Evolutionary conservation across 2,113 vertebrate genomes (phyloP).

Genomic region (Sturnira hondurensis): DNA sequence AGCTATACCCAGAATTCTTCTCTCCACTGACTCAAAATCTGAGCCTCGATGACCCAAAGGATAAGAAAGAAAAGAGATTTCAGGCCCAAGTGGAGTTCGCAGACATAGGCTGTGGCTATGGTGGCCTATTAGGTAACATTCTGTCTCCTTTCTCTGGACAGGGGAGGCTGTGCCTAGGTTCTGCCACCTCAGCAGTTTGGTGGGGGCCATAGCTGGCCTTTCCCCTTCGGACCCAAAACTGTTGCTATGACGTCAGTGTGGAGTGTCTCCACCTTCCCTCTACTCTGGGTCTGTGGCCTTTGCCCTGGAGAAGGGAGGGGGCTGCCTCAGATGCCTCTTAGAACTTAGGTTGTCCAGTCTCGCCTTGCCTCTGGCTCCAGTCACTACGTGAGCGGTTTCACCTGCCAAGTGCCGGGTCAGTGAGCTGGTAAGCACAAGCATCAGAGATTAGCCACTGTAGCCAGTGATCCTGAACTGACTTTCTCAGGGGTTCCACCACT

Average conservation of each 20-base stretch:
- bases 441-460: conserved; percentile 61
- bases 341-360: conserved; percentile 15
- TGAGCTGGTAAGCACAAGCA: conserved; percentile 64
- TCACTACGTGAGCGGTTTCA: conserved; percentile 34
- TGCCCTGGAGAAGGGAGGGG: conserved; percentile 40
- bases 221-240: conserved; percentile 48
- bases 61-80: conserved; percentile 52
- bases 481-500: conserved; percentile 51
- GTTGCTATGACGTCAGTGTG: conserved; percentile 48
- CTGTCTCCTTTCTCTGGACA: neutral
- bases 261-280: neutral
- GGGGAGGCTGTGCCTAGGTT: neutral
- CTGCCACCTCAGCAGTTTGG: conserved; percentile 56
- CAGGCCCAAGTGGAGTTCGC: conserved; percentile 88
- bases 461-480: conserved; percentile 70
- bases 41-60: conserved; percentile 64
- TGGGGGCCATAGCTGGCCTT: conserved; percentile 32
- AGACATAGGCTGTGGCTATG: conserved; percentile 94
- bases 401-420: conserved; percentile 63
- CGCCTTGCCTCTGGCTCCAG: neutral
- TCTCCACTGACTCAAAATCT: conserved; percentile 60
- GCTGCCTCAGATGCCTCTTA: conserved; percentile 16
- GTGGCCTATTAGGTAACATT: conserved; percentile 86
- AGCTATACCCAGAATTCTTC: conserved; percentile 86
- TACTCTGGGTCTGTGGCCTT: conserved; percentile 54